These are phyloP conservation scores for Stenchaetothrips biformis DNA, from an alignment of 2,888 invertebrate genomes.

Conservation along the genomic window DNA sequence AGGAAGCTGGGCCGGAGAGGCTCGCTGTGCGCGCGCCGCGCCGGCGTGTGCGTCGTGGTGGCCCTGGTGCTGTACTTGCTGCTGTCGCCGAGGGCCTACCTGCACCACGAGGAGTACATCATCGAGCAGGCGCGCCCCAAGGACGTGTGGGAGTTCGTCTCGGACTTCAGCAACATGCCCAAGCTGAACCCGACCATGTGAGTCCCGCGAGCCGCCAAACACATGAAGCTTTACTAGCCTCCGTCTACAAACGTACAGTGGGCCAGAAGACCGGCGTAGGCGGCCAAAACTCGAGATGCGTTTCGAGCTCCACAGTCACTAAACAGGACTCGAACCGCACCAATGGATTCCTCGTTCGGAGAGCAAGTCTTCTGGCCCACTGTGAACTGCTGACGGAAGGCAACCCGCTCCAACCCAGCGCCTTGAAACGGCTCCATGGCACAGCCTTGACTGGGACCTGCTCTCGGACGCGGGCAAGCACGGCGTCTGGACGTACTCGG, in stretches of 20 bases:
- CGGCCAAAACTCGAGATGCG: too few relatives aligned
- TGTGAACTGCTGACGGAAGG: too few relatives aligned
- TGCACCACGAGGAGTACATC: slow-evolving; percentile 44
- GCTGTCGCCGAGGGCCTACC: slow-evolving; percentile 5
- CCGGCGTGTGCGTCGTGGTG: neutral
- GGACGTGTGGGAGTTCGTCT: slow-evolving; percentile 66
- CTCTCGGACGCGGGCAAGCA: slow-evolving; percentile 58
- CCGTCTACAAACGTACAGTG: too few relatives aligned
- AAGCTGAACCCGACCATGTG: slow-evolving; percentile 68
- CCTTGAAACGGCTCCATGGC: too few relatives aligned
- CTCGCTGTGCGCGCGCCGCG: neutral
- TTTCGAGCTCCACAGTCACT: too few relatives aligned
- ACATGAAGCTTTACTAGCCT: too few relatives aligned
- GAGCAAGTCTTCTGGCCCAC: too few relatives aligned
- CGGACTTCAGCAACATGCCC: slow-evolving; percentile 68
- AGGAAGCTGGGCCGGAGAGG: neutral
- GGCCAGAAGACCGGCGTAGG: too few relatives aligned
- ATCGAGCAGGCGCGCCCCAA: slow-evolving; percentile 55
- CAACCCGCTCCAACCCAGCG: too few relatives aligned
- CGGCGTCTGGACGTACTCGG: slow-evolving; percentile 65
- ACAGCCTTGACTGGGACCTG: slow-evolving; percentile 11
- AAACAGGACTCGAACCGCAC: too few relatives aligned
- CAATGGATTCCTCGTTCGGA: too few relatives aligned
- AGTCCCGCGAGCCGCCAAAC: slow-evolving; percentile 45
- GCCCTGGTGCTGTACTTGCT: slow-evolving; percentile 13